A percentile compares a stretch with the other conserved stretches of the same genome.
Evolutionary conservation across 2,113 vertebrate species (phyloP).

Genomic region (Rhea pennata): DNA sequence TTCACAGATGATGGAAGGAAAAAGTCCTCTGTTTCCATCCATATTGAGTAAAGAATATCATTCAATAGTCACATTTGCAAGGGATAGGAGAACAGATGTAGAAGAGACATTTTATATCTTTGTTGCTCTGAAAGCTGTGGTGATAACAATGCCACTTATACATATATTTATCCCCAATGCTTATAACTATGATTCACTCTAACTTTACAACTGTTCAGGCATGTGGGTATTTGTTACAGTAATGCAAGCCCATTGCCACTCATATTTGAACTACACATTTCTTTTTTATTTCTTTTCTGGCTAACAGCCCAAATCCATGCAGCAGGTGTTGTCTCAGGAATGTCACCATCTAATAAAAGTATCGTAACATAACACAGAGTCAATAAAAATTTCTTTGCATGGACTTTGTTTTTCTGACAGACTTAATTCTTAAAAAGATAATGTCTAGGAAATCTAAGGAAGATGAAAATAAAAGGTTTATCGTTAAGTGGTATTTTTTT

Average conservation of each 20-base stretch:
- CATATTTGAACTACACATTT: constrained; percentile 55
- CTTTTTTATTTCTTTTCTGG: constrained; percentile 74
- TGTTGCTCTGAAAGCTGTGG: constrained; percentile 5
- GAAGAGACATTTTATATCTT: constrained; percentile 39
- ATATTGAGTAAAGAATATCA: constrained; percentile 3
- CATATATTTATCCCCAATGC: neutral
- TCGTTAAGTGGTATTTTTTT: neutral
- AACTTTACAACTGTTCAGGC: constrained; percentile 57
- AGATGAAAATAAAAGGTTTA: constrained; percentile 41
- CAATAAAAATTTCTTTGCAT: constrained; percentile 65
- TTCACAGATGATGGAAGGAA: neutral
- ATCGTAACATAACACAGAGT: constrained; percentile 72
- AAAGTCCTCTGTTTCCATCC: neutral
- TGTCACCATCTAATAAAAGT: constrained; percentile 75
- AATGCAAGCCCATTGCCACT: constrained; percentile 26
- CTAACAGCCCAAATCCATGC: constrained; percentile 65
- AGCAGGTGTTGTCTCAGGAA: constrained; percentile 79
- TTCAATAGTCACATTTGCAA: neutral
- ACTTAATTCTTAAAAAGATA: constrained; percentile 67
- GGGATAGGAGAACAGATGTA: constrained; percentile 35
- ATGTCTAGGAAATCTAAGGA: constrained; percentile 34
- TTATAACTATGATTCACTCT: constrained; percentile 24
- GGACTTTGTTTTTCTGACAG: constrained; percentile 68
- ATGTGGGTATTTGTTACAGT: constrained; percentile 56
- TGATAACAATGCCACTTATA: neutral